These are phyloP conservation scores for Heliconius aoede DNA, from an alignment of 2,888 invertebrate genomes.

Conservation along the genomic window DNA sequence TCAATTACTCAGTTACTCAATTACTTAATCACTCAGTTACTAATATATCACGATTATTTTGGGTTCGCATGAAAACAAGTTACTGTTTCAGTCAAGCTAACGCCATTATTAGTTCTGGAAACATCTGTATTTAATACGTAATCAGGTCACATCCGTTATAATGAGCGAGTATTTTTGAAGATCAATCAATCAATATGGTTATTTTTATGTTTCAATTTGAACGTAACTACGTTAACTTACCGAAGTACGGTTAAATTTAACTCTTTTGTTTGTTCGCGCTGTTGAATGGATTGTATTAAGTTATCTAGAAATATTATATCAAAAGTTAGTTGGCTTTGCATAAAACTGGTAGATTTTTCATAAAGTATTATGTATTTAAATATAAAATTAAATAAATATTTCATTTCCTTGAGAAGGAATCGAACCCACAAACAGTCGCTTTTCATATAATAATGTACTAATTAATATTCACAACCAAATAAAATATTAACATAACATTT, in stretches of 20 bases:
- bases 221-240: background rate
- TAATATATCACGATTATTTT: constrained; percentile 33
- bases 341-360: no score
- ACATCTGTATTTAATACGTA: constrained; percentile 35
- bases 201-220: constrained; percentile 4
- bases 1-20: no score
- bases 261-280: background rate
- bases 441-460: no score
- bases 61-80: constrained; percentile 35
- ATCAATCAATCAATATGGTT: constrained; percentile 17
- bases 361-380: no score
- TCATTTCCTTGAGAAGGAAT: no score
- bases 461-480: no score
- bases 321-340: no score
- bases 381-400: no score
- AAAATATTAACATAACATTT: no score
- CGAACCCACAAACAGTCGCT: no score
- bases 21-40: constrained; percentile 17
- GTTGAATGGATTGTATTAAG: background rate
- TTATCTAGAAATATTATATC: no score
- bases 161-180: constrained; percentile 19
- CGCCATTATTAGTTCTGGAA: constrained; percentile 27
- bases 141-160: constrained; percentile 35
- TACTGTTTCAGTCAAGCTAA: constrained; percentile 30
- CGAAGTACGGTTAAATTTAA: background rate